Base-by-base conservation (phyloP, 2,888 invertebrate species). In the Drosophila eohydei region DNA sequence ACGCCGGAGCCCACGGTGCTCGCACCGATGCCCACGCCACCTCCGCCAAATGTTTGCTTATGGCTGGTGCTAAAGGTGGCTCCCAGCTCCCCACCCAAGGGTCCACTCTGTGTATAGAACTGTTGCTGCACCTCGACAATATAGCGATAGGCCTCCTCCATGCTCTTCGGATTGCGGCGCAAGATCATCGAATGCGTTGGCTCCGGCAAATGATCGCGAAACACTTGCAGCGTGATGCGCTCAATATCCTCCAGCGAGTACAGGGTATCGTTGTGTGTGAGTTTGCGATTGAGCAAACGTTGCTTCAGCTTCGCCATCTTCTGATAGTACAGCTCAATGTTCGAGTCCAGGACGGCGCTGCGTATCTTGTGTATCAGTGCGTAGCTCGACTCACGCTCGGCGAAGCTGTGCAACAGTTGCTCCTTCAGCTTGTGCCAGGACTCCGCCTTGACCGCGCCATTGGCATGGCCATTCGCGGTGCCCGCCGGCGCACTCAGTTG, bases 121-220 rank as follows among this genome's bases (percentile, higher is more conserved):
- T 86, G 86, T 21, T 86, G 86, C 14, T 86, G 86, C 26, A 86
- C 90, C 69, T 86, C 86, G 14, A 88, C 86, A 14, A 86, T 88
- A 30, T 86, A 86, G 52, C 90, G 88, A 57, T 86, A 86, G 61
- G 86, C 86, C 69, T 88, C 90, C 81, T 86, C 86, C 90, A 86
- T 88, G 80, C 76, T 80, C 51, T 84, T 88, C 3, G 86, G 88
- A 51, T 86, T 86, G n/a, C 86, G 63, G 0, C 86, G 74, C 59
- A 86, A 30, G 38, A 86, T 86, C 86, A 86, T 86, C 9, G 90
- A 89, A 55, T 86, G 90, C 6, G 86, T 86, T 8, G 86, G 86
- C 52, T 86, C 86, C 0, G 86, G 86, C 72, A 86, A 43, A 41
- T 86, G 86, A 52, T 86, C 86, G 2, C 86, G 72, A n/a, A 86